Evolutionary conservation across 2,113 vertebrate genomes (phyloP).

Genomic region (Zootoca vivipara): DNA sequence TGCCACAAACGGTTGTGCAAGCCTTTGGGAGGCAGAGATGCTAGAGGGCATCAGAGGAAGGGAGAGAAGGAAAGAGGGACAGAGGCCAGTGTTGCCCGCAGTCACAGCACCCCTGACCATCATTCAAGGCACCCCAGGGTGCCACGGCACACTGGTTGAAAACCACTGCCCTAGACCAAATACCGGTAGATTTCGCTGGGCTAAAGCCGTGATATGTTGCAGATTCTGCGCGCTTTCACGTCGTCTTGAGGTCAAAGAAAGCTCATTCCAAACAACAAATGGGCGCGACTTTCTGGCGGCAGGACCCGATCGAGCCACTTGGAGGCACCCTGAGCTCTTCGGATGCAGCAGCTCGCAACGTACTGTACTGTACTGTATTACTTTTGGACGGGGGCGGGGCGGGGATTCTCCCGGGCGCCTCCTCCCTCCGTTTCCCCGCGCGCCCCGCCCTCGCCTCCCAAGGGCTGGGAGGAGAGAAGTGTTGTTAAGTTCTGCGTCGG

Average conservation of each 20-base stretch:
- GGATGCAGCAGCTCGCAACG: neutral
- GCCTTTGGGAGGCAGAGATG: no score
- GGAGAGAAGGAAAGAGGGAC: no score
- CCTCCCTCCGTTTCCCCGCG: accelerated
- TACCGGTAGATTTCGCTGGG: neutral
- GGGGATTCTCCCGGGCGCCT: neutral
- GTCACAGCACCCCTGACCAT: no score
- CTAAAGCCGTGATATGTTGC: neutral
- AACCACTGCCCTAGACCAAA: no score
- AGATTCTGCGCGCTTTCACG: neutral
- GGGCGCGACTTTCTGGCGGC: neutral
- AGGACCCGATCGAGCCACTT: neutral
- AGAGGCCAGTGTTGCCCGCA: no score
- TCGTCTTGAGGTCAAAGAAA: neutral
- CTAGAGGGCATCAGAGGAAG: no score
- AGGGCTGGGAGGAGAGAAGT: no score
- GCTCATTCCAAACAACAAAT: no score
- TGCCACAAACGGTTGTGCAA: no score
- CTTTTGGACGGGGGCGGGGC: neutral
- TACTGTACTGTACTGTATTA: no score
- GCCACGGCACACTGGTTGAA: no score
- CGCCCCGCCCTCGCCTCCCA: neutral
- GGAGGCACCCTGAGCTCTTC: neutral
- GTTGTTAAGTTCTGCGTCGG: neutral
- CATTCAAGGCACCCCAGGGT: no score